Base-by-base conservation (phyloP, 2,888 invertebrate species). In the Hedya salicella region DNA sequence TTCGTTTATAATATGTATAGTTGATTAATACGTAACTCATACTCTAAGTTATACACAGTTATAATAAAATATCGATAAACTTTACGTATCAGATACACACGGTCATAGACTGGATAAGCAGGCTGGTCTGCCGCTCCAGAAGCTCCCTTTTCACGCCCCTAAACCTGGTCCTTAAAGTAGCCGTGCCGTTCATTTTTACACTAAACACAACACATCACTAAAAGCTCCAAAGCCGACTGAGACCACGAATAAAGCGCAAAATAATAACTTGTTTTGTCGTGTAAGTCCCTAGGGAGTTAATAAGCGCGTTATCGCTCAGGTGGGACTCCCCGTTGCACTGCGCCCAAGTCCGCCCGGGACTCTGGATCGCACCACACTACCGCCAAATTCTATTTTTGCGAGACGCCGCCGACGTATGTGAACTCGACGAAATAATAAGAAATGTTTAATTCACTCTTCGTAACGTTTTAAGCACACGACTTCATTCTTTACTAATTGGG, bases 101-200 rank as follows among this genome's bases (percentile, higher is more conserved):
- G 85, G 96, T 97, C 96, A 97, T 96, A 57, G 94, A 95, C 83
- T 95, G 95, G 73, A 96, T 94, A 78, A 95, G 93, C 74, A 95
- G 89, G 78, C 94, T 95, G n/a, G 95, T 95, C 86, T 95, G 95
- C 74, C 94, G 92, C 71, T 95, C 95, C 71, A 96, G 82, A 77
- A 95, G 93, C 78, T 96, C 95, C 84, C 95, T 96, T 81, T 95
- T 96, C 67, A 97, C 92, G 42, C 97, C 97, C 77, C 96, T 94
- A 85, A 96, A 96, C 80, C 94, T 94, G 82, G 94, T 94, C 79
- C 94, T 93, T 68, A 93, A 89, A 57, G 94, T 92, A 54, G 93
- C 93, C 69, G 87, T 93, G 16, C 94, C 94, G 81, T 93, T 93
- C 92, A 90, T 91, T 73, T 74, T 88, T 75, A 72, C 70, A 73